Base-by-base conservation (phyloP, 2,113 vertebrate genomes). In the Campylorhamphus procurvoides region DNA sequence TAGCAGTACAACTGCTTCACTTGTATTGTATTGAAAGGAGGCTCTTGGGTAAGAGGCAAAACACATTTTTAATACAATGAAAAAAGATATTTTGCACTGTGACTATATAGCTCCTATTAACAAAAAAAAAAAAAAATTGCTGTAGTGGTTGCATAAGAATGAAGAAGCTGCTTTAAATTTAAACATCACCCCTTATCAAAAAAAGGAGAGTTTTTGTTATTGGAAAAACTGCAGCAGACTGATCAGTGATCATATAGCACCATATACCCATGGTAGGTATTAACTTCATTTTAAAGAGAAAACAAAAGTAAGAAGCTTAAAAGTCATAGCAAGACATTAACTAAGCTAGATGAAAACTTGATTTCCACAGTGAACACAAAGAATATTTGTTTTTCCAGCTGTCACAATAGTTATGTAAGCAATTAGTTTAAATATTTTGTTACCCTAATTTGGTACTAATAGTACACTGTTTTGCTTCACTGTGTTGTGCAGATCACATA, bases 131-230 rank as follows among this genome's bases (percentile, higher is more conserved):
- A 81, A 35, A 40, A n/a, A 31, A 12, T 28, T 3, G 4, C 27
- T 35, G 1, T 29, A 14, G 11, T 77, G 33, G 19, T 40, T 29
- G 28, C 44, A 66, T 18, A 31, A 4, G 3, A 47, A 5, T 71
- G 66, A 85, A 86, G 14, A 66, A 46, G 3, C 13, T 9, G 9
- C 10, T 93, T 71, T 78, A 55, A 72, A 35, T 72, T 37, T 60
- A 40, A 9, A 52, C 75, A 20, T 60, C 27, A 62, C 3, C 11
- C 20, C 4, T 16, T 60, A 24, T 5, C 10, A 50, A 20, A 89
- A 55, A 9, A n/a, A 4, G 24, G 10, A 5, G 1, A 3, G 7
- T 2, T 31, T 56, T 28, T 2, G 0, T 1, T 50, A 8, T 58
- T 59, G 17, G 35, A 52, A 39, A 68, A 88, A 22, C 13, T 84